Percentiles rank a stretch among this genome's conserved stretches.
Evolutionary conservation across 1,140 invertebrate species (phyloP).

Genomic region (Patella vulgata): DNA sequence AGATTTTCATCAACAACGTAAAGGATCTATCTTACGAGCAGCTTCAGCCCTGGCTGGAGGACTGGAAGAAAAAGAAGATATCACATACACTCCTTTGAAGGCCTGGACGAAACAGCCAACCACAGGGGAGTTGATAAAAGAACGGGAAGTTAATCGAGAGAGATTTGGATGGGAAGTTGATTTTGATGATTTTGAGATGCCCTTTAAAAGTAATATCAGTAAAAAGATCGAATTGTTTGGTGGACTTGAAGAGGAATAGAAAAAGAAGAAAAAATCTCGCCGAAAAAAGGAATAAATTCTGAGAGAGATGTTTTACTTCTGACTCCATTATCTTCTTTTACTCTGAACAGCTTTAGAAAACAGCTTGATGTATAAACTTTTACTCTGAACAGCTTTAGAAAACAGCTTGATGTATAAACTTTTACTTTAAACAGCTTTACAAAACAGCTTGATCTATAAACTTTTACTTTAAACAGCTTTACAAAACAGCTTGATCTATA

Average conservation of each 20-base stretch:
- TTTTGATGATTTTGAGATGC: slow-evolving; percentile 67
- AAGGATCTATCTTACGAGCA: slow-evolving; percentile 61
- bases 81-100: slow-evolving; percentile 59
- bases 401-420: too few relatives aligned
- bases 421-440: too few relatives aligned
- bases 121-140: slow-evolving; percentile 54
- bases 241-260: slow-evolving; percentile 45
- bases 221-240: slow-evolving; percentile 44
- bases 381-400: too few relatives aligned
- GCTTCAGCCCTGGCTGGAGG: slow-evolving; percentile 62
- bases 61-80: slow-evolving; percentile 60
- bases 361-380: too few relatives aligned
- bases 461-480: too few relatives aligned
- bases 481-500: too few relatives aligned
- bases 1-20: slow-evolving; percentile 37
- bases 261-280: background rate
- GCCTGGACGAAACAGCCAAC: slow-evolving; percentile 63
- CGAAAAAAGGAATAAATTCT: too few relatives aligned
- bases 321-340: too few relatives aligned
- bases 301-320: too few relatives aligned
- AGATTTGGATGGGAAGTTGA: slow-evolving; percentile 66
- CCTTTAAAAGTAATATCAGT: slow-evolving; percentile 63
- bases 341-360: too few relatives aligned
- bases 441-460: too few relatives aligned
- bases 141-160: slow-evolving; percentile 50